Conservation (phyloP, 1,140 invertebrate species). For the Colletes latitarsis region DNA sequence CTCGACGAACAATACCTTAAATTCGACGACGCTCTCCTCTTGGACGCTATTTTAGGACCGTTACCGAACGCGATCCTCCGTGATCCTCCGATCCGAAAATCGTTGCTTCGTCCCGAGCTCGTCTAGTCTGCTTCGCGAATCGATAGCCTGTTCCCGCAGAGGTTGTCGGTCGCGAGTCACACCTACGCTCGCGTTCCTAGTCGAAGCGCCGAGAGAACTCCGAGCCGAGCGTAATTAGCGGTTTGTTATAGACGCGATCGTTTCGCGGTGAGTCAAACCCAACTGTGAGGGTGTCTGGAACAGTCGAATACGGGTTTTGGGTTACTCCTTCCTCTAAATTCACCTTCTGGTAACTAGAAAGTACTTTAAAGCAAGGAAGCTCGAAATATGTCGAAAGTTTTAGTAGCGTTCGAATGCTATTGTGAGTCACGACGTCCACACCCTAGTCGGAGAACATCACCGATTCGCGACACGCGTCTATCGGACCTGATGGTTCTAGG, state of each 20-base stretch:
- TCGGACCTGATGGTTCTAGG: background rate
- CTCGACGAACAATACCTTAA: slow-evolving; percentile 39
- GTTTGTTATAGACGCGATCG: slow-evolving; percentile 1
- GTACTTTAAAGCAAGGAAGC: no score
- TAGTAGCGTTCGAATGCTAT: no score
- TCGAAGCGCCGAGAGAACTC: background rate
- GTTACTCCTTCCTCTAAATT: no score
- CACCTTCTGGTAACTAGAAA: no score
- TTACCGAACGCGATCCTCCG: slow-evolving; percentile 19
- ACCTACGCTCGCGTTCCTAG: slow-evolving; percentile 4
- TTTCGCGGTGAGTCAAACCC: no score
- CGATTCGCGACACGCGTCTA: background rate
- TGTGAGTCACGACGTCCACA: background rate
- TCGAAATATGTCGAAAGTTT: no score
- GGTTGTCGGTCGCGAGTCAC: slow-evolving; percentile 14
- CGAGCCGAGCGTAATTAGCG: slow-evolving; percentile 17
- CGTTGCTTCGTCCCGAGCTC: no score
- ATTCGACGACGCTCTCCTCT: background rate
- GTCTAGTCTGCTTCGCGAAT: background rate
- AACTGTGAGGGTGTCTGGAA: no score
- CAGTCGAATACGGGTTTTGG: no score
- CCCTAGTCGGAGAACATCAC: background rate
- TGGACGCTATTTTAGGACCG: slow-evolving; percentile 47
- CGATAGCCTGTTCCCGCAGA: background rate
- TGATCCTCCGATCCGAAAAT: background rate